Conservation (phyloP, 1,140 invertebrate genomes). For the Melanaphis sacchari region DNA sequence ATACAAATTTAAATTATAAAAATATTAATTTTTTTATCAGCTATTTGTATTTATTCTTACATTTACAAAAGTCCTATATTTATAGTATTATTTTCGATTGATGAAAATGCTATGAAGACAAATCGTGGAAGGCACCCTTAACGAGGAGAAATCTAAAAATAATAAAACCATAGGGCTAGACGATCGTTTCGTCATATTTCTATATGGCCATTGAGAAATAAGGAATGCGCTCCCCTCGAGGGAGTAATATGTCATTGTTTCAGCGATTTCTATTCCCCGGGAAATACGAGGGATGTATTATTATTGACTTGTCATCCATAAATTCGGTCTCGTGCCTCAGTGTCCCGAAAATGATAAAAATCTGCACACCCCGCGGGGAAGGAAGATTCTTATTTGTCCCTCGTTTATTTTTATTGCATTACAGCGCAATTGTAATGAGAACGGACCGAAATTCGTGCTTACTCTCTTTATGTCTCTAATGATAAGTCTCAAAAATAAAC, state of each 20-base stretch:
- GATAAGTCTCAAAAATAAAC: slow-evolving; percentile 27
- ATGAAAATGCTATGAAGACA: neutral
- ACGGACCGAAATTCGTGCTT: neutral
- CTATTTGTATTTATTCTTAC: neutral
- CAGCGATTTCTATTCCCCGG: slow-evolving; percentile 18
- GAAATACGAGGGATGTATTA: slow-evolving; percentile 37
- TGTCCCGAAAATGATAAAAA: slow-evolving; percentile 53
- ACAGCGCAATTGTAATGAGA: neutral
- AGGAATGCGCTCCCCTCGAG: slow-evolving; percentile 25
- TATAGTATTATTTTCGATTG: neutral
- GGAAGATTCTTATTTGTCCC: slow-evolving; percentile 46
- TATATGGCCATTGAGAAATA: slow-evolving; percentile 19
- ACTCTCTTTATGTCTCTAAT: neutral
- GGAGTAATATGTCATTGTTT: slow-evolving; percentile 53
- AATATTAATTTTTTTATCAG: neutral
- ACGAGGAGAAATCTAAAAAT: slow-evolving; percentile 46
- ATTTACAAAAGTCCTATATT: neutral
- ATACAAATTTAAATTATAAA: neutral
- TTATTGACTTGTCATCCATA: slow-evolving; percentile 58
- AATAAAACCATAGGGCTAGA: slow-evolving; percentile 36
- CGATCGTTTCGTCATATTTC: slow-evolving; percentile 34
- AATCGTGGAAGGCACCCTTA: slow-evolving; percentile 17
- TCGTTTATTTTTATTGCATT: slow-evolving; percentile 37
- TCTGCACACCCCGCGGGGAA: slow-evolving; percentile 33
- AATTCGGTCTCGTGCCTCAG: slow-evolving; percentile 46